Percentiles rank a stretch among this genome's conserved stretches.
Conservation (phyloP, 2,797 vertebrate species). For the Morus bassanus region DNA sequence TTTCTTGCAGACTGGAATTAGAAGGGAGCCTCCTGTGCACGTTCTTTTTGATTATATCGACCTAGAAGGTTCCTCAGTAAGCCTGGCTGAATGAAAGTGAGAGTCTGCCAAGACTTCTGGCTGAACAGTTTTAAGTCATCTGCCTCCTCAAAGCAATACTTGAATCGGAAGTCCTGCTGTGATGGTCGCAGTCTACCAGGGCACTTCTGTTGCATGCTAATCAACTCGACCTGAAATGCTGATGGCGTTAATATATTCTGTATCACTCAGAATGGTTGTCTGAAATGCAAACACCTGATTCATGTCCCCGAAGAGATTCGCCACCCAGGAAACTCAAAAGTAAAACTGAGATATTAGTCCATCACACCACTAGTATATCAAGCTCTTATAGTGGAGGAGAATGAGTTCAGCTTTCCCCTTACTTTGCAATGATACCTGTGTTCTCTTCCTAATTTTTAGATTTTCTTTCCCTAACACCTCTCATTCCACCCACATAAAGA, state of each 20-base stretch:
- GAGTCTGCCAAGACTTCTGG: conserved; percentile 4
- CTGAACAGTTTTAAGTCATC: neutral
- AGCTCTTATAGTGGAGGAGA: neutral
- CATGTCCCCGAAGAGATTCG: neutral
- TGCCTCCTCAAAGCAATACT: neutral
- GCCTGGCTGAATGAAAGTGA: neutral
- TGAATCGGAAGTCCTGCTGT: neutral
- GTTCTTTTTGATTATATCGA: conserved; percentile 19
- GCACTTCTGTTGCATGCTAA: neutral
- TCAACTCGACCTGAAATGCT: neutral
- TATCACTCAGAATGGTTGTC: neutral
- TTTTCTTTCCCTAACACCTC: neutral
- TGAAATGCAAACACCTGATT: neutral
- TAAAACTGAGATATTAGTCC: neutral
- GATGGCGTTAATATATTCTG: neutral
- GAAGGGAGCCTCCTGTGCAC: neutral
- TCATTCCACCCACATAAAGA: neutral
- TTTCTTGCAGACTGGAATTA: neutral
- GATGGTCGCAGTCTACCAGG: neutral
- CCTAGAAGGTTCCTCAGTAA: conserved; percentile 14
- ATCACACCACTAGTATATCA: neutral
- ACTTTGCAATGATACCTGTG: neutral
- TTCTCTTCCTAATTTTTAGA: neutral
- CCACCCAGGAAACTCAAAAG: neutral
- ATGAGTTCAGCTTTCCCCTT: neutral